Conservation (phyloP, 2,888 invertebrate genomes). For the Peribatodes rhomboidaria region DNA sequence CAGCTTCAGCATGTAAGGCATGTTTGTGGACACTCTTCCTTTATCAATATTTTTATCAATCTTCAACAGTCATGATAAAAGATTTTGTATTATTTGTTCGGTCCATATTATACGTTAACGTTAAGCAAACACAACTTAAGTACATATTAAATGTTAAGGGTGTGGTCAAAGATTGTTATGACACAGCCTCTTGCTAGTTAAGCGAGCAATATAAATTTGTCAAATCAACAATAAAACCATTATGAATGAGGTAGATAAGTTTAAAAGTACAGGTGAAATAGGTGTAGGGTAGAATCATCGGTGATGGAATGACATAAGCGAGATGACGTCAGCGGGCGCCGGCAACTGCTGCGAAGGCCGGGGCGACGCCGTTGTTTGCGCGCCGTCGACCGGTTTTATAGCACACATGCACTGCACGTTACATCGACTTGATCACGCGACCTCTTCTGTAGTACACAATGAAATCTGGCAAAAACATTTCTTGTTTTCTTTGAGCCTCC, state of each 20-base stretch:
- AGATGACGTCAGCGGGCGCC: constrained; percentile 83
- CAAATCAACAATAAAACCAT: constrained; percentile 40
- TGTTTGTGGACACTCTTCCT: constrained; percentile 57
- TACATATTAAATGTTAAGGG: too few species aligned
- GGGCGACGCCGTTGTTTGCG: constrained; percentile 70
- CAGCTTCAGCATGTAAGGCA: constrained; percentile 53
- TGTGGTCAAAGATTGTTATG: too few species aligned
- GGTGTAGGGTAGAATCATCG: constrained; percentile 62
- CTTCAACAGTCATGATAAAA: constrained; percentile 39
- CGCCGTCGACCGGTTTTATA: constrained; percentile 71
- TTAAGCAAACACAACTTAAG: too few species aligned
- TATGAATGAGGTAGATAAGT: constrained; percentile 47
- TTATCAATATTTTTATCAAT: background rate
- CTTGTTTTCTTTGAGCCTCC: constrained; percentile 36
- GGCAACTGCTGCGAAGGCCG: constrained; percentile 80
- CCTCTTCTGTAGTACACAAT: constrained; percentile 17
- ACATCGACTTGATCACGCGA: constrained; percentile 53
- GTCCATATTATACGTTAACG: too few species aligned
- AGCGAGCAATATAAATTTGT: constrained; percentile 37
- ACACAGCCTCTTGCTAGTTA: too few species aligned
- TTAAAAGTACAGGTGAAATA: constrained; percentile 61
- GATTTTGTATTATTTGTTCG: constrained; percentile 13
- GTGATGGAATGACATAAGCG: constrained; percentile 81
- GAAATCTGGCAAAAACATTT: constrained; percentile 29
- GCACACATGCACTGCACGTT: constrained; percentile 66